These are phyloP conservation scores for Harlomillsia oculata DNA, from an alignment of 1,140 invertebrate genomes.

Conservation along the genomic window DNA sequence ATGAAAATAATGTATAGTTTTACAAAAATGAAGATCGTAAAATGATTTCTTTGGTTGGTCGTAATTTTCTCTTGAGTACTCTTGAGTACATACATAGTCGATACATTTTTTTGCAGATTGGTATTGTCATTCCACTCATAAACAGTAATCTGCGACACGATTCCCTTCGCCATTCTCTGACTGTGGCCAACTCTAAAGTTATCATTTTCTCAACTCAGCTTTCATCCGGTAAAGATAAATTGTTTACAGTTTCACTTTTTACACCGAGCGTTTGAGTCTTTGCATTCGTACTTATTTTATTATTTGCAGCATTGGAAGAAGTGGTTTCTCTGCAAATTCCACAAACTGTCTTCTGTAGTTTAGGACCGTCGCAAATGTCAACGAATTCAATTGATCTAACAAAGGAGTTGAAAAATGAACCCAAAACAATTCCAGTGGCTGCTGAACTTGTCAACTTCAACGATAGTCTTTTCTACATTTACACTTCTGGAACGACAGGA, in stretches of 20 bases:
- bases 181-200: conserved; percentile 66
- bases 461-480: conserved; percentile 64
- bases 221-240: conserved; percentile 38
- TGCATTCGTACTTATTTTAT: not conserved
- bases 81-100: too few relatives aligned
- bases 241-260: too few relatives aligned
- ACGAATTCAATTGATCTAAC: not conserved
- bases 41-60: too few relatives aligned
- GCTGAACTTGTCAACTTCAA: not conserved
- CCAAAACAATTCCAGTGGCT: not conserved
- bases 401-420: not conserved
- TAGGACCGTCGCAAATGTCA: not conserved
- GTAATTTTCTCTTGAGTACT: too few relatives aligned
- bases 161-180: conserved; percentile 71
- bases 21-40: too few relatives aligned
- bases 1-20: too few relatives aligned
- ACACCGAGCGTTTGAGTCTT: too few relatives aligned
- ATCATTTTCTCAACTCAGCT: conserved; percentile 68
- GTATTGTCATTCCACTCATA: conserved; percentile 71
- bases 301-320: conserved; percentile 7
- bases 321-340: not conserved
- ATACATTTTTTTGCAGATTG: conserved; percentile 47
- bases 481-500: conserved; percentile 26
- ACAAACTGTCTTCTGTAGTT: not conserved
- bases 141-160: conserved; percentile 72